Conservation (phyloP, 1,140 invertebrate genomes). For the Euura saliciscinereae region DNA sequence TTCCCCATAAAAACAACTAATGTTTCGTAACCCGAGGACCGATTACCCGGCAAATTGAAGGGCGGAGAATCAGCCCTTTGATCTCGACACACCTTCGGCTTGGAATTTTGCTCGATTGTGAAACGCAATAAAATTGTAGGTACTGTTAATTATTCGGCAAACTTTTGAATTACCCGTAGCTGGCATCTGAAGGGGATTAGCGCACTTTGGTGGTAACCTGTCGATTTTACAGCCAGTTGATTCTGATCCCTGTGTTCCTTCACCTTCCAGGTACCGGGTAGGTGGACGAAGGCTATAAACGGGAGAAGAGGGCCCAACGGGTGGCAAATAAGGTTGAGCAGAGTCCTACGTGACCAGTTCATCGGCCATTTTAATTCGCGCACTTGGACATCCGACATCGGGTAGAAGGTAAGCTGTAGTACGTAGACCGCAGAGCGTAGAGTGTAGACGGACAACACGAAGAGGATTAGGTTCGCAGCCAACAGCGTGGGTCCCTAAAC, state of each 20-base stretch:
- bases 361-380: no score
- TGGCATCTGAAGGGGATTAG: neutral
- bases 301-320: neutral
- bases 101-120: no score
- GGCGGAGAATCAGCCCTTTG: neutral
- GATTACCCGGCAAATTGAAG: constrained; percentile 1
- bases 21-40: neutral
- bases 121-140: neutral
- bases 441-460: neutral
- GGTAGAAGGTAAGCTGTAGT: neutral
- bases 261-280: neutral
- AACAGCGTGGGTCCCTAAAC: neutral
- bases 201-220: neutral
- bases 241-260: neutral
- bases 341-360: no score
- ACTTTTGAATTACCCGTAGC: neutral
- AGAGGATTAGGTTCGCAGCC: no score
- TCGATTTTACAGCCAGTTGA: neutral
- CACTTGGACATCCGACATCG: neutral
- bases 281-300: no score
- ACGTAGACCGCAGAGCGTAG: neutral
- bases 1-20: no score
- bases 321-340: neutral
- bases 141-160: constrained; percentile 5
- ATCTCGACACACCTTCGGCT: neutral